phyloP scores from a whole-genome alignment of 2,888 invertebrate genomes.

The Chalcosyrphus nemorum region DNA sequence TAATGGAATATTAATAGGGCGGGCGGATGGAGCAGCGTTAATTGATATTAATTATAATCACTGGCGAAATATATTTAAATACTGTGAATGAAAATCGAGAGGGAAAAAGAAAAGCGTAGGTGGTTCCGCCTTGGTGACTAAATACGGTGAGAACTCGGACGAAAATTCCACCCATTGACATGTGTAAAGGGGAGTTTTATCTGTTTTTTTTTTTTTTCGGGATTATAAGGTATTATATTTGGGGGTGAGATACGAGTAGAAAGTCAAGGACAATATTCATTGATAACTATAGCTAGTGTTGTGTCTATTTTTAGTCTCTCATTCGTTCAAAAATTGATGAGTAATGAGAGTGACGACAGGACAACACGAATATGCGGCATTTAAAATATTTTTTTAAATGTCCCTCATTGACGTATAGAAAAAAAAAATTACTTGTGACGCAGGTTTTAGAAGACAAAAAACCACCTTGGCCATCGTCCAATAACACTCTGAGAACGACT shows the following conservation, averaged over 20 bases:
- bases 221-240: neutral
- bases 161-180: neutral
- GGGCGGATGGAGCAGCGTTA: neutral
- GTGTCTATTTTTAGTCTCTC: slow-evolving; percentile 4
- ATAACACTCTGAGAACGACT: slow-evolving; percentile 11
- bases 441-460: slow-evolving; percentile 17
- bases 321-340: slow-evolving; percentile 1
- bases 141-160: neutral
- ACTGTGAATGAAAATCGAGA: neutral
- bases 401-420: slow-evolving; percentile 34
- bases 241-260: neutral
- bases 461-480: slow-evolving; percentile 28
- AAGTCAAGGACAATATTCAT: slow-evolving; percentile 24
- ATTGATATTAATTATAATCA: slow-evolving; percentile 10
- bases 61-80: neutral
- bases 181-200: slow-evolving; percentile 10
- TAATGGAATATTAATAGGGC: slow-evolving; percentile 5
- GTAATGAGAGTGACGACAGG: slow-evolving; percentile 13
- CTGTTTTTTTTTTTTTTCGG: slow-evolving; percentile 33
- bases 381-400: slow-evolving; percentile 20
- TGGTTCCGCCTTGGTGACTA: neutral
- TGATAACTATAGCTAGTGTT: slow-evolving; percentile 21
- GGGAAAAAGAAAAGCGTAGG: neutral
- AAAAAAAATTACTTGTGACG: slow-evolving; percentile 23
- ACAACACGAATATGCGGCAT: slow-evolving; percentile 23